These are phyloP conservation scores for Xiphophorus birchmanni DNA, from an alignment of 2,797 vertebrate genomes.

Conservation along the genomic window DNA sequence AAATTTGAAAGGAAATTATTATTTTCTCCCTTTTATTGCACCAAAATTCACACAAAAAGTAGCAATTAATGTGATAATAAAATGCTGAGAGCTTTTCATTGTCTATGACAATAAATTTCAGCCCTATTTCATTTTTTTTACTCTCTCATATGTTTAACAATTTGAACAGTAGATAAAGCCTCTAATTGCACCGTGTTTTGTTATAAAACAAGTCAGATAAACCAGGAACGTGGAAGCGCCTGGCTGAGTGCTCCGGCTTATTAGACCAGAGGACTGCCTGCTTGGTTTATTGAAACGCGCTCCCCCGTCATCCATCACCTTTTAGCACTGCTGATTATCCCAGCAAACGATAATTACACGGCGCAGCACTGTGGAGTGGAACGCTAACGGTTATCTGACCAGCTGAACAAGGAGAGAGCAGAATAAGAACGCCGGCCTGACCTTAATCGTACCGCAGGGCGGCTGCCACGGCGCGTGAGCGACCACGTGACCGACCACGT, in stretches of 20 bases:
- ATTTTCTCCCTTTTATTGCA: background rate
- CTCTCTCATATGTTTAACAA: slow-evolving; percentile 36
- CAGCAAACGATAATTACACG: slow-evolving; percentile 69
- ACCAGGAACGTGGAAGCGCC: slow-evolving; percentile 35
- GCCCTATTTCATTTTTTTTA: slow-evolving; percentile 7
- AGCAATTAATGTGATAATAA: slow-evolving; percentile 25
- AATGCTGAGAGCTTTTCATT: slow-evolving; percentile 25
- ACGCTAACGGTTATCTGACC: slow-evolving; percentile 61
- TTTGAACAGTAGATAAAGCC: slow-evolving; percentile 24
- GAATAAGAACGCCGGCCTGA: slow-evolving; percentile 42
- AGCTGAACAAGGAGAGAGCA: slow-evolving; percentile 46
- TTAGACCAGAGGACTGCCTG: slow-evolving; percentile 42
- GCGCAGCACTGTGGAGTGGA: slow-evolving; percentile 42
- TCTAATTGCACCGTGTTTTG: slow-evolving; percentile 55
- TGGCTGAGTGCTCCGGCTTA: slow-evolving; percentile 42
- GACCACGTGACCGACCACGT: background rate
- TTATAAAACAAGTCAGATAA: slow-evolving; percentile 48
- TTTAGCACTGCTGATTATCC: slow-evolving; percentile 72
- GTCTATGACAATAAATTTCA: slow-evolving; percentile 15
- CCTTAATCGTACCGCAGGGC: slow-evolving; percentile 27
- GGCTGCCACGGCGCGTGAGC: background rate
- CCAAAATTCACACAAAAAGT: slow-evolving; percentile 1
- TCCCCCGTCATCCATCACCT: slow-evolving; percentile 73
- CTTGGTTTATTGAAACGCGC: slow-evolving; percentile 60
- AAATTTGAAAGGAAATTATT: background rate